Base-by-base conservation (phyloP, 2,888 invertebrate species). In the Hydriomena furcata region DNA sequence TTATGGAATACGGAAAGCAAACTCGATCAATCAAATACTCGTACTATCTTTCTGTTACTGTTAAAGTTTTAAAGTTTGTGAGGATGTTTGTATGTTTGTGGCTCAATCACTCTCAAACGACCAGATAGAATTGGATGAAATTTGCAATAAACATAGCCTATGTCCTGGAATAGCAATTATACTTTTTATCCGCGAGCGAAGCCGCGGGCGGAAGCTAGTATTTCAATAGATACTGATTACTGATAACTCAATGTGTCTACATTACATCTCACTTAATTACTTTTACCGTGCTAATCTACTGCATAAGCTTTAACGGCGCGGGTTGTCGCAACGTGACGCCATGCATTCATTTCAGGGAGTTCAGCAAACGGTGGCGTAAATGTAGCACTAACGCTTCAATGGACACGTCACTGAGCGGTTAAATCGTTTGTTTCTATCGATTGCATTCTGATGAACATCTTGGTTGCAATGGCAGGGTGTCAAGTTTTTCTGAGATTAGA, bases 371-470 rank as follows among this genome's bases (percentile, higher is more conserved):
- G 51, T 44, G 2, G 3, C 46, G 10, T 10, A 7, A 28, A 20
- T 23, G 10, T 30, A 6, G 6, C 31, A 40, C 34, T 25, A 31
- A 42, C 41, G 52, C 50, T 50, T 55, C 60, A 51, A 35, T 58
- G 62, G 40, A 42, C 53, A 47, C 54, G 54, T 46, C 55, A 52
- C 42, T 58, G 44, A 50, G 52, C 50, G 47, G 51, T 54, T 36
- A 34, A 32, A 32, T 10, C 52, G 42, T 55, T 52, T 42, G 35
- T 55, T 58, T 59, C 54, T 41, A 41, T 42, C 13, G 49, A 41
- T 52, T 57, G 55, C 50, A 38, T 55, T 49, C 48, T 52, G 55
- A 58, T 52, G 47, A 41, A 55, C 34, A 30, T 47, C 45, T 23
- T 38, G 17, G 5, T 11, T 35, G 11, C 27, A 20, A 8, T 11